Evolutionary conservation across 2,888 invertebrate species (phyloP).

Genomic region (Apotomis capreana): DNA sequence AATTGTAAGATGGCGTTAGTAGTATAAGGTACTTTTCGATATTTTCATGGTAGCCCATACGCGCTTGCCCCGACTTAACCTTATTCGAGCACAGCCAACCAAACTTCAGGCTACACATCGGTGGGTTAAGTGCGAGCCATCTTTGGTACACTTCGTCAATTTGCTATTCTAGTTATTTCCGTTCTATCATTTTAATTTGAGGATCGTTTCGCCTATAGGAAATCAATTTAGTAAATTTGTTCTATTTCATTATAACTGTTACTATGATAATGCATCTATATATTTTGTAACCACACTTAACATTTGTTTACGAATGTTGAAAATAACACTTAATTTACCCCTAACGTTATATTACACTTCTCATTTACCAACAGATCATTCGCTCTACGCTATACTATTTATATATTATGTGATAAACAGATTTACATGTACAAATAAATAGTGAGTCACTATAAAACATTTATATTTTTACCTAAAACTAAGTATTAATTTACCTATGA

Average conservation of each 20-base stretch:
- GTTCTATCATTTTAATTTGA: constrained; percentile 39
- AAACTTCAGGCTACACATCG: constrained; percentile 48
- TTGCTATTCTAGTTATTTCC: constrained; percentile 37
- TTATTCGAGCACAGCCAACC: neutral
- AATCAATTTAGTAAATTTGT: constrained; percentile 33
- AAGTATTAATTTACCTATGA: constrained; percentile 55
- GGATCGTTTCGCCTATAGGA: constrained; percentile 24
- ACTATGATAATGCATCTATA: constrained; percentile 37
- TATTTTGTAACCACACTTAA: constrained; percentile 64
- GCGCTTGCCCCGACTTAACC: neutral
- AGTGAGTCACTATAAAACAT: constrained; percentile 67
- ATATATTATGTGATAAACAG: constrained; percentile 58
- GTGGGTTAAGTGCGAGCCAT: constrained; percentile 63
- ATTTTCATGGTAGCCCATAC: too few species aligned
- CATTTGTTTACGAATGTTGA: constrained; percentile 56
- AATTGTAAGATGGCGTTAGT: too few species aligned
- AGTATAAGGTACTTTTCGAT: too few species aligned
- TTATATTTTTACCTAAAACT: constrained; percentile 52
- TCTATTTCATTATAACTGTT: constrained; percentile 38
- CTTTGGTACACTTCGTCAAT: constrained; percentile 41
- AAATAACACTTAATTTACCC: constrained; percentile 70
- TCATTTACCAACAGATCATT: constrained; percentile 70
- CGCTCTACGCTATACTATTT: constrained; percentile 61
- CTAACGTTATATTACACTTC: constrained; percentile 59
- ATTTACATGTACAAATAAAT: constrained; percentile 72